Conservation (phyloP, 2,113 vertebrate genomes). For the Amblyornis subalaris region DNA sequence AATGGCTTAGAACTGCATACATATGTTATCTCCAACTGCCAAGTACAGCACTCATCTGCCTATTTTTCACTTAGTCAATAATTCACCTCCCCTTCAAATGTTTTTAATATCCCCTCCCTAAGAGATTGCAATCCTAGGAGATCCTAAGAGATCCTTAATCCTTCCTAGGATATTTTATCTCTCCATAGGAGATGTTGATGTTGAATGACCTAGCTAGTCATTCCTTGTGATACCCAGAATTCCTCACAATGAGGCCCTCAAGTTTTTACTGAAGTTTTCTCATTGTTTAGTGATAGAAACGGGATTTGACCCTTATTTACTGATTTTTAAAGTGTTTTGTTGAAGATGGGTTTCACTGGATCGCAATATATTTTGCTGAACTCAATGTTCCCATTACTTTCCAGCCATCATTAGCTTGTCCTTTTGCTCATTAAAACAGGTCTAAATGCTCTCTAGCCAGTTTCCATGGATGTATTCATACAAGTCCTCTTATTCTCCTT, state of each 20-base stretch:
- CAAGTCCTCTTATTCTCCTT: background rate
- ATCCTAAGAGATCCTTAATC: background rate
- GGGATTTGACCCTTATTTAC: background rate
- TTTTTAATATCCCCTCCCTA: background rate
- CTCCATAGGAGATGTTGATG: background rate
- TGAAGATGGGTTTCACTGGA: background rate
- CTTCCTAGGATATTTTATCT: background rate
- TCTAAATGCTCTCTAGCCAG: background rate
- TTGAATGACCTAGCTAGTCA: background rate
- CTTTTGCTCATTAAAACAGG: slow-evolving; percentile 4
- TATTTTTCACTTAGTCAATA: background rate
- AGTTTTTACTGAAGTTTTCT: background rate
- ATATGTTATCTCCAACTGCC: background rate
- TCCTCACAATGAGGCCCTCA: background rate
- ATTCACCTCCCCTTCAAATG: background rate
- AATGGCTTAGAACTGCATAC: background rate
- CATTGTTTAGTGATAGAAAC: background rate
- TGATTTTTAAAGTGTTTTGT: background rate
- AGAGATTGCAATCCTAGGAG: accelerated
- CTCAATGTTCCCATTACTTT: background rate
- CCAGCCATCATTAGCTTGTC: background rate
- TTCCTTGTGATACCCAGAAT: background rate
- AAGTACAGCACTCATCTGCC: background rate
- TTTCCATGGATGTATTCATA: slow-evolving; percentile 32
- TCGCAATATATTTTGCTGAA: background rate